These are phyloP conservation scores for Tenthredo notha DNA, from an alignment of 2,888 invertebrate genomes.

Conservation along the genomic window DNA sequence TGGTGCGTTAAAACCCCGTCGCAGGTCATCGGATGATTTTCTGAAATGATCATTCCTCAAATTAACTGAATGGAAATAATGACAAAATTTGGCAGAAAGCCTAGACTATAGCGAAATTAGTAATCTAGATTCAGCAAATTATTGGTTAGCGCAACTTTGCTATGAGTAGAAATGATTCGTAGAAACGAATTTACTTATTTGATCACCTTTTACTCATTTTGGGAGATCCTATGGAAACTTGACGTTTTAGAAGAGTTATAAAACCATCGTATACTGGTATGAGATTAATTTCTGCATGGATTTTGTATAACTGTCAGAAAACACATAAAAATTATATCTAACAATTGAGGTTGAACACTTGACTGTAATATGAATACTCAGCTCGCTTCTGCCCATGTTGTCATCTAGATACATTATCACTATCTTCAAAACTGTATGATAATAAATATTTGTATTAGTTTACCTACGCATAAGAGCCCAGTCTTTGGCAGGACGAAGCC, in stretches of 20 bases:
- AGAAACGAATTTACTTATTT: neutral
- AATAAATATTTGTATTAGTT: neutral
- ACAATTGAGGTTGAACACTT: conserved; percentile 26
- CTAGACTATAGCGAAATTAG: neutral
- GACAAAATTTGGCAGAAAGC: neutral
- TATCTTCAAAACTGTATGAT: neutral
- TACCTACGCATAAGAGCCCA: no score
- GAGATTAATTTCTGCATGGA: conserved; percentile 57
- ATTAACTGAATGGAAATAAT: neutral
- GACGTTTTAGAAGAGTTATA: conserved; percentile 15
- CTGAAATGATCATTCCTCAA: neutral
- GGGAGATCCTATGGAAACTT: neutral
- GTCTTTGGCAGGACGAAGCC: no score
- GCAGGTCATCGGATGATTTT: neutral
- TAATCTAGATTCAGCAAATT: neutral
- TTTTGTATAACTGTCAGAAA: conserved; percentile 57
- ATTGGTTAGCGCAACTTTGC: neutral
- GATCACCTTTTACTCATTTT: conserved; percentile 42
- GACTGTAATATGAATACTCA: neutral
- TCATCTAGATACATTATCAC: neutral
- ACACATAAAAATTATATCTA: conserved; percentile 1
- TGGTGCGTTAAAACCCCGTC: neutral
- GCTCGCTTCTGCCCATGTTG: neutral
- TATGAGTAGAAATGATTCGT: neutral
- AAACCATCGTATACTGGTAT: conserved; percentile 22